Conservation (phyloP, 37 sponge, comb jelly and placozoan genomes). For the Haliclona indistincta region DNA sequence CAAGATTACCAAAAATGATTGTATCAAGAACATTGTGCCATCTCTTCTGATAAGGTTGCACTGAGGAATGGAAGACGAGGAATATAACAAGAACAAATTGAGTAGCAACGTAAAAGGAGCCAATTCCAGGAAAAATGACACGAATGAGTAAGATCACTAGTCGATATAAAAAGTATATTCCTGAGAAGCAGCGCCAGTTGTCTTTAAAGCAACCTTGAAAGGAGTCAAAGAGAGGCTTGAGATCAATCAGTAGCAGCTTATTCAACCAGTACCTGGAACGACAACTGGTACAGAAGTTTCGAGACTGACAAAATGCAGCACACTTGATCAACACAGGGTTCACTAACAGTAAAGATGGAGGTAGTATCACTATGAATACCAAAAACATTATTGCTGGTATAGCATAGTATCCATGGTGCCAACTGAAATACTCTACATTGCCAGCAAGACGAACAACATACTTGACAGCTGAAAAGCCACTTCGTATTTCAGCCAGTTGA, state of each 20-base stretch:
- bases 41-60: neutral
- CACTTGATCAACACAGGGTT: no score
- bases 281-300: no score
- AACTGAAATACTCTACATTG: no score
- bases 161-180: constrained; percentile 8
- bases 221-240: neutral
- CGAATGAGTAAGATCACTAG: neutral
- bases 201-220: constrained; percentile 13
- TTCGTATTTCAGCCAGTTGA: no score
- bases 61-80: neutral
- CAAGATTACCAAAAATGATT: neutral
- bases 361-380: no score
- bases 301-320: no score
- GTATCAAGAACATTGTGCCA: constrained; percentile 10
- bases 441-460: no score
- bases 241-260: neutral
- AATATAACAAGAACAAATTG: neutral
- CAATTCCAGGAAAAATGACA: neutral
- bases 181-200: constrained; percentile 6
- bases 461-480: no score
- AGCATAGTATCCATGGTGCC: no score
- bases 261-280: no score
- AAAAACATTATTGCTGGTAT: no score
- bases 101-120: neutral
- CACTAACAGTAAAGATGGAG: no score